Conservation (phyloP, 1,140 invertebrate species). For the Scaptomyza graminum region DNA sequence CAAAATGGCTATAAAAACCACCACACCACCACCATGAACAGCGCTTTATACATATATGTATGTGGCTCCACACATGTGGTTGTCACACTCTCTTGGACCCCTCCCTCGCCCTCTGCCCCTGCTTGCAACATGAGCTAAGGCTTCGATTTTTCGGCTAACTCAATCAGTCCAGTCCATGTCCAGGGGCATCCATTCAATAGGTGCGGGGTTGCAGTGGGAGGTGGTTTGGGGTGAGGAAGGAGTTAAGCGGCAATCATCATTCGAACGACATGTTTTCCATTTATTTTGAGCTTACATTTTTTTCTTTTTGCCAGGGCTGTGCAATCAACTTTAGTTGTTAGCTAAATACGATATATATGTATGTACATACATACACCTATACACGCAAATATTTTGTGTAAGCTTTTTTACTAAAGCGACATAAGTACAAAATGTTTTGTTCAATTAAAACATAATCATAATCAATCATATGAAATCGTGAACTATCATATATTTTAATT, state of each 20-base stretch:
- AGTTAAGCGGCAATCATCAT: conserved; percentile 18
- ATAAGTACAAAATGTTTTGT: too few species aligned
- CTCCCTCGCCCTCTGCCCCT: too few species aligned
- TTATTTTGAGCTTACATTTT: background rate
- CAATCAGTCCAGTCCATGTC: conserved; percentile 32
- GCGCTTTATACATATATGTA: too few species aligned
- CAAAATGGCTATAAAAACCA: conserved; percentile 6
- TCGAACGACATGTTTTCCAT: conserved; percentile 15
- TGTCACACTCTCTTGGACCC: background rate
- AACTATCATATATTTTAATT: too few species aligned
- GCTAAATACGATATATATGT: background rate
- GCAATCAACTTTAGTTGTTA: conserved; percentile 17
- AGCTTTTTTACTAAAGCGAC: background rate
- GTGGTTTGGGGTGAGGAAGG: too few species aligned
- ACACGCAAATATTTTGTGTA: background rate
- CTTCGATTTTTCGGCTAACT: conserved; percentile 37
- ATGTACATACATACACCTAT: background rate
- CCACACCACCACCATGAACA: background rate
- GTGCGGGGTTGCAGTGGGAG: background rate
- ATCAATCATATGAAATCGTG: too few species aligned
- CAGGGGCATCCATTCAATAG: conserved; percentile 3
- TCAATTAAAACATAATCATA: too few species aligned
- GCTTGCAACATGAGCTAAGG: background rate
- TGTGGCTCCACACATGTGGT: background rate
- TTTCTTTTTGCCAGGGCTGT: background rate